Evolutionary conservation across 2,888 invertebrate species (phyloP).

Genomic region (Ophonus ardosiacus): DNA sequence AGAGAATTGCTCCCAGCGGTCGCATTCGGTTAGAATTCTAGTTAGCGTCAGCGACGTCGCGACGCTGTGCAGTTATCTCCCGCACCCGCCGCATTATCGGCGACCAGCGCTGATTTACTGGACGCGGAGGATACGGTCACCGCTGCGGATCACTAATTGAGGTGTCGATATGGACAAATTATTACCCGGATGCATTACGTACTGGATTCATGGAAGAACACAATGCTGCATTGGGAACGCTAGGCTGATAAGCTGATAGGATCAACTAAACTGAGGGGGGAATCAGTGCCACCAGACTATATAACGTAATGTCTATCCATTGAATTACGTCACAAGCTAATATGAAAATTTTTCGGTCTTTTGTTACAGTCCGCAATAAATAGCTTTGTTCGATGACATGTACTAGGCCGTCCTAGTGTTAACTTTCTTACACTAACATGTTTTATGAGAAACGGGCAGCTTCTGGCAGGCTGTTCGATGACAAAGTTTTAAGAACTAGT

Average conservation of each 20-base stretch:
- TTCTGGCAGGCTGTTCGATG: no score
- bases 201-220: constrained; percentile 4
- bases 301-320: not conserved
- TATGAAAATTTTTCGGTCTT: not conserved
- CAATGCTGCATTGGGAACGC: not conserved
- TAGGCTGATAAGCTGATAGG: not conserved
- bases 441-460: no score
- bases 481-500: no score
- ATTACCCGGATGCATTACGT: constrained; percentile 32
- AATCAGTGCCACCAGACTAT: not conserved
- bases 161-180: constrained; percentile 56
- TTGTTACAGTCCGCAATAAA: not conserved
- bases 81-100: constrained; percentile 6
- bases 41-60: constrained; percentile 43
- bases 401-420: no score
- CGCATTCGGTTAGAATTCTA: constrained; percentile 51
- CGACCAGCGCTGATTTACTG: constrained; percentile 50
- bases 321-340: not conserved
- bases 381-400: no score
- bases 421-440: no score
- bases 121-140: constrained; percentile 49
- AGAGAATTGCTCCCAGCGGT: constrained; percentile 61
- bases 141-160: constrained; percentile 59
- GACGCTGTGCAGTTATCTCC: constrained; percentile 27
- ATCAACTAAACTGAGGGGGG: not conserved